Conservation (phyloP, 2,113 vertebrate genomes). For the Bubo scandiacus region DNA sequence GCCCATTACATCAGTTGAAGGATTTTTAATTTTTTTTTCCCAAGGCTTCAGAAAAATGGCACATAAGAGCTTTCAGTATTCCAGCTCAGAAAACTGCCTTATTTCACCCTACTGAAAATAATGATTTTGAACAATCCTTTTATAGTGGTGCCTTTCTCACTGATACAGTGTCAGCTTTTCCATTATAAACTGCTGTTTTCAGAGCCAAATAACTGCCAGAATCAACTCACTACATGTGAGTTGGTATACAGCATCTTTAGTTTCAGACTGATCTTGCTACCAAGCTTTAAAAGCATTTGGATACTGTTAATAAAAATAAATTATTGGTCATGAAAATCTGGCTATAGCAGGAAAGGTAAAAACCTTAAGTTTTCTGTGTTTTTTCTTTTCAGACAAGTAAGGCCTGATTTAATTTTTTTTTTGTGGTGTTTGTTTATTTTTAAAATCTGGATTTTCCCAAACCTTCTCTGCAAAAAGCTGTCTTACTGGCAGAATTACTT, state of each 20-base stretch:
- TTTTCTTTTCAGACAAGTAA: neutral
- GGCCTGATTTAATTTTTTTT: neutral
- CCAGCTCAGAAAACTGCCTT: neutral
- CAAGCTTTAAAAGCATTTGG: neutral
- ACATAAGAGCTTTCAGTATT: neutral
- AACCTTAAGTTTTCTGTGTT: neutral
- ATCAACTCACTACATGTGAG: neutral
- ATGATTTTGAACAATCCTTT: slow-evolving; percentile 65
- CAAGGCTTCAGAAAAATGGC: neutral
- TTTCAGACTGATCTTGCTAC: slow-evolving; percentile 6
- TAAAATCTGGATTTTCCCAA: neutral
- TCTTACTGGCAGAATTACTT: neutral
- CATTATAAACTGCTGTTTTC: slow-evolving; percentile 25
- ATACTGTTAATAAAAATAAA: neutral
- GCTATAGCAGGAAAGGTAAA: neutral
- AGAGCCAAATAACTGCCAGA: slow-evolving; percentile 5
- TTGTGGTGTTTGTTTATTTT: neutral
- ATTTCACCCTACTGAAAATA: slow-evolving; percentile 71
- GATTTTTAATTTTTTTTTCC: neutral
- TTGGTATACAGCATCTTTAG: neutral
- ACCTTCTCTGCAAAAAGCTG: neutral
- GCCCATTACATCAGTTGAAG: neutral
- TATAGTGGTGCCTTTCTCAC: slow-evolving; percentile 42
- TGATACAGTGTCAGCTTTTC: slow-evolving; percentile 54
- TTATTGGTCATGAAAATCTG: neutral